Base-by-base conservation (phyloP, 2,888 invertebrate species). In the Pristionchus japonicus region DNA sequence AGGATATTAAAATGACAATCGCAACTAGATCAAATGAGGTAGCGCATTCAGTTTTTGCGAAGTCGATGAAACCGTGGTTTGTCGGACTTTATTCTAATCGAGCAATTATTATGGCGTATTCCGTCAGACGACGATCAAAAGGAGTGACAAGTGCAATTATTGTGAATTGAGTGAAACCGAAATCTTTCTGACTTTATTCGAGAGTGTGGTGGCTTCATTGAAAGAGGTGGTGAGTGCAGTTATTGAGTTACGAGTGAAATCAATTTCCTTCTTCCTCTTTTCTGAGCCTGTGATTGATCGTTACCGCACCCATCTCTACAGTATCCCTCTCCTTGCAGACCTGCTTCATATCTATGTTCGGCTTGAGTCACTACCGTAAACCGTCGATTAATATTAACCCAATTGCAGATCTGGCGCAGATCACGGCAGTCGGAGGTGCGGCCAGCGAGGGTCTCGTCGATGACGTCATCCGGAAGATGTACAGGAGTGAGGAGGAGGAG, bases 341-440 rank as follows among this genome's bases (percentile, higher is more conserved):
- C n/a, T n/a, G n/a, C 47, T 47, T 47, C 13, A 47, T 47, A 47
- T 47, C 20, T 27, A 4, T 34, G 43, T 23, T 23, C n/a, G n/a
- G n/a, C n/a, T n/a, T n/a, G n/a, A n/a, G n/a, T n/a, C n/a, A n/a
- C n/a, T n/a, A n/a, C n/a, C n/a, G n/a, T n/a, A n/a, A n/a, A n/a
- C n/a, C n/a, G n/a, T n/a, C n/a, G n/a, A n/a, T n/a, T n/a, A n/a
- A n/a, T 37, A 17, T 23, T 77, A 77, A 34, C 23, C 40, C 77
- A 15, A 23, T 27, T 87, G 80, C 74, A 87, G 87, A 49, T 84
- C 86, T 91, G 27, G 89, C 89, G 15, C 89, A 91, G 27, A 82
- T 90, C 1, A 91, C 91, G 0, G 90, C 90, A 1, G 88, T 67
- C 23, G 86, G 40, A 31, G 88, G 20, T 82, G 67, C 6, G 31